Evolutionary conservation across 1,140 invertebrate species (phyloP), one percentile per base, ranked within the genome.

Genomic region (Sitophilus oryzae): DNA sequence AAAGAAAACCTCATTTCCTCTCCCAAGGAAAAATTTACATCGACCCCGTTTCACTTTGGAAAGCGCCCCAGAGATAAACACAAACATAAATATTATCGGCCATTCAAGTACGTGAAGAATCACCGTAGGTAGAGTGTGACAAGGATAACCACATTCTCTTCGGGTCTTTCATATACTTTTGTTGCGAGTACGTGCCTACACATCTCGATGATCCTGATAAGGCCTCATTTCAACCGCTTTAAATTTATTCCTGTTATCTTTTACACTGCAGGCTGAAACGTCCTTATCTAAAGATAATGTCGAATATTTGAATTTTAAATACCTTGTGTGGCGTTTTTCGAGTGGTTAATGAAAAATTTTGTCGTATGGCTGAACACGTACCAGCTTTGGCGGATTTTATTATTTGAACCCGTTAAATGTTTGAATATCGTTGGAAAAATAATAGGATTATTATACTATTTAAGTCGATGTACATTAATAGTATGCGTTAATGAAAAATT

Each of bases 231-330:
- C 20, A 41, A 50, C 19, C 14, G 38, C 14, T 5, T 14, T 8
- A 14, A 40, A 40, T 40, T 40, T 14, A 14, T 14, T 14, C 14
- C 38, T 8, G 43, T 51, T 58, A 58, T 58, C 56, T 52, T 36
- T 44, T 18, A 15, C 46, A 41, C 46, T 51, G 44, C 42, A 48
- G 34, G 45, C 50, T 40, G 5, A 36, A 40, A 4, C 34, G 43
- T 34, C 36, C 44, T 52, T 60, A 60, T 60, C 58, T 56, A 25
- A 36, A 40, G 23, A 42, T 43, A 60, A 48, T 60, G 58, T 60
- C 58, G 54, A 60, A 60, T 60, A 55, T 43, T 56, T 57, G 58
- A 60, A 57, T 60, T 60, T 60, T 56, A 56, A 60, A 43, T 49
- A 47, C 34, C 25, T 30, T 30, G 15, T 44, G 40, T n/a, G 34